Percentiles rank a stretch among this genome's conserved stretches.
Evolutionary conservation across 2,888 invertebrate species (phyloP).

Genomic region (Empis livida): DNA sequence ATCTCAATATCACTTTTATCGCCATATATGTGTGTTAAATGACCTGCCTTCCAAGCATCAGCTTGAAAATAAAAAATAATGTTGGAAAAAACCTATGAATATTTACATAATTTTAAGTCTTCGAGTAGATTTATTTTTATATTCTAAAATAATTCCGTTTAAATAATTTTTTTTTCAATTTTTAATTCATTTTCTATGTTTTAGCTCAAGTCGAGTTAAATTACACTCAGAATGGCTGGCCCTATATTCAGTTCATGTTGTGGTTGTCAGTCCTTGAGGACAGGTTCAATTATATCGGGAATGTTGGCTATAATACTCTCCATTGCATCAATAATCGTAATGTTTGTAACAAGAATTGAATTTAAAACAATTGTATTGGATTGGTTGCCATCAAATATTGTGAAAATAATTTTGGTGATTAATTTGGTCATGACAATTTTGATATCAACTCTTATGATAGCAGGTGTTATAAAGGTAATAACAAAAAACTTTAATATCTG

Average conservation of each 20-base stretch:
- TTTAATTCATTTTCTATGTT: too few relatives aligned
- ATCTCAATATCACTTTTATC: too few relatives aligned
- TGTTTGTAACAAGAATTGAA: conserved; percentile 51
- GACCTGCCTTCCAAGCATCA: too few relatives aligned
- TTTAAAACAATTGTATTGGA: conserved; percentile 69
- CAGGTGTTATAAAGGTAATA: conserved; percentile 65
- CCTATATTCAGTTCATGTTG: conserved; percentile 54
- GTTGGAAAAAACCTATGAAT: too few relatives aligned
- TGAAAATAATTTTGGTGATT: conserved; percentile 64
- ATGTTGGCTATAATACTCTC: conserved; percentile 61
- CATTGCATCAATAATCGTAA: conserved; percentile 52
- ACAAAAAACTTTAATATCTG: conserved; percentile 7
- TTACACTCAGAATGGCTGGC: conserved; percentile 26
- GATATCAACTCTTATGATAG: conserved; percentile 60
- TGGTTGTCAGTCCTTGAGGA: conserved; percentile 54
- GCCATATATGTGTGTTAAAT: too few relatives aligned
- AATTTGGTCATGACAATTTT: conserved; percentile 73
- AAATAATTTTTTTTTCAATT: too few relatives aligned
- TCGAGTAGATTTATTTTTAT: too few relatives aligned
- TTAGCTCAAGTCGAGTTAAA: neutral
- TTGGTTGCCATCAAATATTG: conserved; percentile 51
- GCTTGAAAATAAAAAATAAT: too few relatives aligned
- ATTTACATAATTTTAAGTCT: too few relatives aligned
- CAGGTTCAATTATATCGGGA: conserved; percentile 62
- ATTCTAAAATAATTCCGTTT: too few relatives aligned